These are phyloP conservation scores for Zophobas atratus DNA, from an alignment of 1,140 invertebrate genomes.

Conservation along the genomic window DNA sequence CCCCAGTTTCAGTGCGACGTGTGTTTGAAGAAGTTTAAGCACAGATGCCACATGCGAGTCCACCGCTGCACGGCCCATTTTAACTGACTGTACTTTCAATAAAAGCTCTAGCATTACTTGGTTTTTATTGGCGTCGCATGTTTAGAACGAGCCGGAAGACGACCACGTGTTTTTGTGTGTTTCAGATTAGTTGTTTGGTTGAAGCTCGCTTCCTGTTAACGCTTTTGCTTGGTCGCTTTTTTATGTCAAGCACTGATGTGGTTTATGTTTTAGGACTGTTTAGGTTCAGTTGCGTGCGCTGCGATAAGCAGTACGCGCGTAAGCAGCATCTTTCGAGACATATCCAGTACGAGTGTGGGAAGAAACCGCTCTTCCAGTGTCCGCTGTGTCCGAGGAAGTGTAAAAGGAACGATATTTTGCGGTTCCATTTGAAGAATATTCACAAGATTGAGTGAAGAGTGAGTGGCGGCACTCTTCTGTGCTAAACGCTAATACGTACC, in stretches of 20 bases:
- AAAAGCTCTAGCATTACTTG: neutral
- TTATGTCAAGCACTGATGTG: conserved; percentile 3
- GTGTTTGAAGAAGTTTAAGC: conserved; percentile 58
- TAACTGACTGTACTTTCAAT: neutral
- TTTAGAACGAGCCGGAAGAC: no score
- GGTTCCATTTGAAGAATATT: conserved; percentile 51
- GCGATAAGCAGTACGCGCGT: conserved; percentile 40
- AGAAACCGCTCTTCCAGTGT: conserved; percentile 70
- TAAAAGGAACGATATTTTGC: conserved; percentile 62
- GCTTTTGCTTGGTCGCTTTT: neutral
- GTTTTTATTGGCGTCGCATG: no score
- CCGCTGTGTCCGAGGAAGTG: conserved; percentile 68
- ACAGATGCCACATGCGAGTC: conserved; percentile 58
- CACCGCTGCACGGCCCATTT: conserved; percentile 55
- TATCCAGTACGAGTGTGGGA: conserved; percentile 79
- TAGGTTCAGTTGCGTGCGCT: conserved; percentile 34
- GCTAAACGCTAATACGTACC: neutral
- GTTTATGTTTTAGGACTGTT: conserved; percentile 31
- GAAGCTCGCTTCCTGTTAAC: neutral
- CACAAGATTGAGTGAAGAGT: conserved; percentile 24
- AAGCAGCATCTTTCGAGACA: conserved; percentile 74
- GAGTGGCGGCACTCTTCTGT: neutral
- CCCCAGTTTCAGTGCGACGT: conserved; percentile 80
- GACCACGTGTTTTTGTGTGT: no score
- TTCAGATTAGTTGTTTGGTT: neutral